Evolutionary conservation across 1,140 invertebrate genomes (phyloP), one percentile per base, ranked within the genome.

Genomic region (Pissodes strobi): DNA sequence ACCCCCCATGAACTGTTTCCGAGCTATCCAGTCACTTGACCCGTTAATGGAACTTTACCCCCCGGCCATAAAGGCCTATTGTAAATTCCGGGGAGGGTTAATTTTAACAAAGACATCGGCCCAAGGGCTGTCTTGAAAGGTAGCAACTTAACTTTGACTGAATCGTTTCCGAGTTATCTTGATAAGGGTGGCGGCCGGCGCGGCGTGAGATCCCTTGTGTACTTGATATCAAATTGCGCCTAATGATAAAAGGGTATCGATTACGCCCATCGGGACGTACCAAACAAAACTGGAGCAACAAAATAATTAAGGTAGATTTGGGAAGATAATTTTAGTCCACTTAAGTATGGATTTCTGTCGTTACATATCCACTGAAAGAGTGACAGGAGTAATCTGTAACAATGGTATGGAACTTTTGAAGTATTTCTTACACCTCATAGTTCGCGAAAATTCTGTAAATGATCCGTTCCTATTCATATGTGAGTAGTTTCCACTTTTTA

Each of bases 71-170:
- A 59, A 59, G 23, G 18, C 18, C 56, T 43, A 46, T 59, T 46
- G 23, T 46, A 59, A 59, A 59, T 59, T 59, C 22, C 13, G 10
- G 18, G 41, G 27, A 59, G 56, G 43, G 56, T 48, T 34, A 46
- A 59, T 46, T 59, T 34, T 34, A 59, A 45, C 56, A 59, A 46
- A 59, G 56, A 30, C 38, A 21, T 39, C 12, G 34, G 15, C 21
- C 56, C 10, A 34, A 46, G 43, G 30, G 43, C 39, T 59, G 39
- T 59, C 56, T 67, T 67, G 63, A 67, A 63, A 67, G 65, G 59
- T 67, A 67, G 49, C 59, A 63, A 67, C 65, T 67, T 67, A 62
- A 67, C 63, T 67, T 59, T 63, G 51, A 67, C 46, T 58, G 59
- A 56, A 41, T 48, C 25, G 49, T 60, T 67, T 52, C 43, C 37